Base-by-base conservation (phyloP, 2,888 invertebrate genomes). In the Smittia aterrima region DNA sequence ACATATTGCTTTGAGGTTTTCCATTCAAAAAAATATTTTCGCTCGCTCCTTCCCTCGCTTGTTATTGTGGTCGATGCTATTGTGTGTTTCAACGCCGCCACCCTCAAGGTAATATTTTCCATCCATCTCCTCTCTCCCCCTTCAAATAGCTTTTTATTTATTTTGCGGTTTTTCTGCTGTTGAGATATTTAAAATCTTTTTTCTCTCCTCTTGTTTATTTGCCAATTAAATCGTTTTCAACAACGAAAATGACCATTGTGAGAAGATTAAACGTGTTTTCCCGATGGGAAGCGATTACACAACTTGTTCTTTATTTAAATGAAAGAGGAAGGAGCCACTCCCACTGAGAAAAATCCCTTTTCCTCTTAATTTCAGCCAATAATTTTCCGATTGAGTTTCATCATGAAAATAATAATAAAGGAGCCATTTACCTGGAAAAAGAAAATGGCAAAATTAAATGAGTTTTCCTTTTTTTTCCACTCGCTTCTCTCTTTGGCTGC, bases 351-450 rank as follows among this genome's bases (percentile, higher is more conserved):
- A 27, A 24, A 13, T 4, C 9, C 18, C 2, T 7, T 7, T 1
- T n/a, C 1, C 13, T 13, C 20, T 27, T 64, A 64, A 64, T 64
- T 64, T 27, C 64, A 27, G n/a, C 64, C 64, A 64, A 64, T 64
- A 64, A 64, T 27, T 64, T 64, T 27, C 27, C 64, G 64, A 64
- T 64, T 64, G 64, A n/a, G 25, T 64, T 64, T 27, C 64, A 64
- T 64, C 3, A 64, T 64, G 16, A 64, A n/a, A 64, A n/a, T n/a
- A n/a, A n/a, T 54, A 68, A 68, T 68, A 71, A 71, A 72, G 32
- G 72, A 72, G 20, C 58, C 72, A 62, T 72, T 72, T 54, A 72
- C 72, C 72, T 72, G 72, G 54, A 72, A 54, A 72, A 72, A 72
- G 72, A 72, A 72, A 72, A 62, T 72, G 62, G 38, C 38, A 72